Evolutionary conservation across 2,113 vertebrate species (phyloP).

Genomic region (Gavia stellata): DNA sequence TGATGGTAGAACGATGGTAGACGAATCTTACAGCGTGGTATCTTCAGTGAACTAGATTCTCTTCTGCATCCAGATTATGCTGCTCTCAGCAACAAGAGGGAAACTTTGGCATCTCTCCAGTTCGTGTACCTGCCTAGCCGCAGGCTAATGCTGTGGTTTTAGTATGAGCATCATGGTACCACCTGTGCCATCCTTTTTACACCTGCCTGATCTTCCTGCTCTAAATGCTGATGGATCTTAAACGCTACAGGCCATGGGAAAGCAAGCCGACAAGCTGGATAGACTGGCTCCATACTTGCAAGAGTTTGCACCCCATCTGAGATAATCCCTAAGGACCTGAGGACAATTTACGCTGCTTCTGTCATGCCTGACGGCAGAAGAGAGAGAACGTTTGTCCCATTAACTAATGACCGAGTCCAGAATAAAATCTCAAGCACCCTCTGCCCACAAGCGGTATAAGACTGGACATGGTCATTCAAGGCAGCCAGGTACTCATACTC

Average conservation of each 20-base stretch:
- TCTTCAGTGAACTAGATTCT: background rate
- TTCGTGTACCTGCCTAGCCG: background rate
- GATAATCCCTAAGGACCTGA: background rate
- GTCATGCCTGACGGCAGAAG: background rate
- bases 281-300: background rate
- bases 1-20: background rate
- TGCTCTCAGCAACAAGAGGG: background rate
- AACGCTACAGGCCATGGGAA: background rate
- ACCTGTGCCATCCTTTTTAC: background rate
- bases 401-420: background rate
- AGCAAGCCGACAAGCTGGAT: background rate
- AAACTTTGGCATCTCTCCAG: background rate
- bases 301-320: background rate
- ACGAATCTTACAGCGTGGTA: background rate
- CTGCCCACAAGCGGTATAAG: background rate
- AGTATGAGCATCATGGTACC: fast-evolving
- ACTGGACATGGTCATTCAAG: background rate
- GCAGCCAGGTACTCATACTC: background rate
- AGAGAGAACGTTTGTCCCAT: background rate
- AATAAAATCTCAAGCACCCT: background rate
- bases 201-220: background rate
- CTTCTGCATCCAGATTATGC: background rate
- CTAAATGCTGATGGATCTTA: background rate
- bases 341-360: background rate
- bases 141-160: background rate